Conservation (phyloP, 1,140 invertebrate genomes). For the Hydropsyche tenuis region DNA sequence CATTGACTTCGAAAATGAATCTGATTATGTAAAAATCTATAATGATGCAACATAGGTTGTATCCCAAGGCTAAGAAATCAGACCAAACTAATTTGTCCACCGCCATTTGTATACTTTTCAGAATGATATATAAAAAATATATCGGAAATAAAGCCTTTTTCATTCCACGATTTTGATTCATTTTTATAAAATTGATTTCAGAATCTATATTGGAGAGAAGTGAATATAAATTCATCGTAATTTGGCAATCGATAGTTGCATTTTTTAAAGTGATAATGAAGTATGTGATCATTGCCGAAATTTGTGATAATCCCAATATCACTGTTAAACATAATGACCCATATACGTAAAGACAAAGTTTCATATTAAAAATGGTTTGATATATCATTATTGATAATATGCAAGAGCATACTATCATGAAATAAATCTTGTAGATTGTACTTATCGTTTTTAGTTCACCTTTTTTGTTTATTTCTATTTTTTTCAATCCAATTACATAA, state of each 20-base stretch:
- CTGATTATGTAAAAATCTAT: not conserved
- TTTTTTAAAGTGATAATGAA: too few species aligned
- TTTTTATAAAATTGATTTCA: not conserved
- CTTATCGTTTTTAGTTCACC: not conserved
- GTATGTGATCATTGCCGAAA: too few species aligned
- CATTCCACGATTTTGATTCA: not conserved
- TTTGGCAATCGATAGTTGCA: not conserved
- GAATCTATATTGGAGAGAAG: not conserved
- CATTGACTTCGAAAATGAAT: slow-evolving; percentile 3
- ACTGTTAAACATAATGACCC: not conserved
- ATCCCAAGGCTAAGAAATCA: not conserved
- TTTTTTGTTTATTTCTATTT: not conserved
- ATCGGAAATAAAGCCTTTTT: not conserved
- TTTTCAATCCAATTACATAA: too few species aligned
- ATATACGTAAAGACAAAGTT: not conserved
- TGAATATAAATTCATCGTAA: not conserved
- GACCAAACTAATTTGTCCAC: not conserved
- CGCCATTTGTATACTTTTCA: not conserved
- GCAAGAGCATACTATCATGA: not conserved
- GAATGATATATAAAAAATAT: not conserved
- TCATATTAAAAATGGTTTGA: not conserved
- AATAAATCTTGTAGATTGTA: not conserved
- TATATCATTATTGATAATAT: not conserved
- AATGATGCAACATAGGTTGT: not conserved
- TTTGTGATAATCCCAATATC: too few species aligned